Evolutionary conservation across 2,113 vertebrate genomes (phyloP).

Genomic region (Natator depressus): DNA sequence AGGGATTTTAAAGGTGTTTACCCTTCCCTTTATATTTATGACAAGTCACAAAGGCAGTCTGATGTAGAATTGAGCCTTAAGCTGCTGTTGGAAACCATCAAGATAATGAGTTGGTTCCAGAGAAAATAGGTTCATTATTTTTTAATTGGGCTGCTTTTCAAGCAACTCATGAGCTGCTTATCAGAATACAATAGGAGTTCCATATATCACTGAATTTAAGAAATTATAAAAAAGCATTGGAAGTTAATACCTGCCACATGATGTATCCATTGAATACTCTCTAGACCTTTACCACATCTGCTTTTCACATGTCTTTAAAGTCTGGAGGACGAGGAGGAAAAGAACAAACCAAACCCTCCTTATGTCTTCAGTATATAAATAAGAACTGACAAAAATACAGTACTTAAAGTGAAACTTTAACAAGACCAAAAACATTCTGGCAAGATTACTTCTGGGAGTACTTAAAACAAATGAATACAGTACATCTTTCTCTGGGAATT

Average conservation of each 20-base stretch:
- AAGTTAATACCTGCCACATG: constrained; percentile 1
- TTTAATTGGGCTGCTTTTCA: constrained; percentile 71
- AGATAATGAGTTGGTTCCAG: constrained; percentile 62
- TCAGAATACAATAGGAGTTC: constrained; percentile 55
- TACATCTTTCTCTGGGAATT: constrained; percentile 51
- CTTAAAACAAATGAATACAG: constrained; percentile 26
- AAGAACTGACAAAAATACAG: not conserved
- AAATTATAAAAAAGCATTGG: not conserved
- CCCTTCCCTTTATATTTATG: too few species aligned
- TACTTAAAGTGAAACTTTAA: constrained; percentile 31
- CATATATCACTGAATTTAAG: constrained; percentile 41
- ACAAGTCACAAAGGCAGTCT: constrained; percentile 43
- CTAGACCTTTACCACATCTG: not conserved
- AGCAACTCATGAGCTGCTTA: constrained; percentile 26
- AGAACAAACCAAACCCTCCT: not conserved
- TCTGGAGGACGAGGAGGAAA: too few species aligned
- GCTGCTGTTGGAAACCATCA: constrained; percentile 43
- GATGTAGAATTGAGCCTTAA: constrained; percentile 18
- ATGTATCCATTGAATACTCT: not conserved
- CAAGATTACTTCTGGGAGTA: constrained; percentile 34
- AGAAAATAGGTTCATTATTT: constrained; percentile 67
- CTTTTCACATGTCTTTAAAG: not conserved
- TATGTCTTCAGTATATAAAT: not conserved
- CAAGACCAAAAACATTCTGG: constrained; percentile 9
- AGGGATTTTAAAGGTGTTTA: too few species aligned